Percentiles rank a stretch among this genome's conserved stretches.
Conservation (phyloP, 2,113 vertebrate species). For the Gasterosteus nipponicus region DNA sequence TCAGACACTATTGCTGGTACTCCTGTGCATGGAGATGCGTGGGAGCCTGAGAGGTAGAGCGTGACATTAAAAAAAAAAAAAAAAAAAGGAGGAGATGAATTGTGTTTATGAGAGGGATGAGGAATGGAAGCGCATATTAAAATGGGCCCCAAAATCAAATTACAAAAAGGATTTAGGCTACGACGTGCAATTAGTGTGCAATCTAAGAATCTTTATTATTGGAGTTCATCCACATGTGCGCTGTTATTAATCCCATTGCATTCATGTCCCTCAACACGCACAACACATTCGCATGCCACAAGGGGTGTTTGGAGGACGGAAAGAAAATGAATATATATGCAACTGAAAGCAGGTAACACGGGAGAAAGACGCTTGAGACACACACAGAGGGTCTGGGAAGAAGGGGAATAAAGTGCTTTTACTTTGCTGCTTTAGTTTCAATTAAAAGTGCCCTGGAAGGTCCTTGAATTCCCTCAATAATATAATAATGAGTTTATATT, state of each 20-base stretch:
- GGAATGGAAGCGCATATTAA: slow-evolving; percentile 7
- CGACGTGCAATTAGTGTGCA: not conserved
- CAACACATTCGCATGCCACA: slow-evolving; percentile 14
- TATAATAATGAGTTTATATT: not conserved
- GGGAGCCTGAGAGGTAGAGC: not conserved
- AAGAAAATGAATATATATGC: slow-evolving; percentile 26
- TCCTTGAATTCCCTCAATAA: not conserved
- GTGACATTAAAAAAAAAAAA: not conserved
- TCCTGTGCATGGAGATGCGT: slow-evolving; percentile 19
- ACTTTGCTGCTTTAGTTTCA: too few relatives aligned
- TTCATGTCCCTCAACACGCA: not conserved
- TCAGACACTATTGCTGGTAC: slow-evolving; percentile 4
- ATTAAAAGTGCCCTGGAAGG: slow-evolving; percentile 1
- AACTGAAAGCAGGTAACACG: slow-evolving; percentile 43
- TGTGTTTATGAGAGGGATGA: slow-evolving; percentile 11
- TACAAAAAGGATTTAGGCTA: not conserved
- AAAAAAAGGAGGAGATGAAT: slow-evolving; percentile 1
- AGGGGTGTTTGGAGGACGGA: slow-evolving; percentile 1
- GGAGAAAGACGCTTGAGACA: not conserved
- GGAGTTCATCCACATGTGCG: not conserved
- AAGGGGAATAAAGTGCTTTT: not conserved
- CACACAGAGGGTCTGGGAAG: not conserved
- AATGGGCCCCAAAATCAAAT: not conserved
- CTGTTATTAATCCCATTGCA: not conserved
- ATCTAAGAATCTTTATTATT: not conserved